Percentiles rank a stretch among this genome's conserved stretches.
These are phyloP conservation scores for Delphinus delphis DNA, from an alignment of 2,113 vertebrate genomes.

Conservation along the genomic window DNA sequence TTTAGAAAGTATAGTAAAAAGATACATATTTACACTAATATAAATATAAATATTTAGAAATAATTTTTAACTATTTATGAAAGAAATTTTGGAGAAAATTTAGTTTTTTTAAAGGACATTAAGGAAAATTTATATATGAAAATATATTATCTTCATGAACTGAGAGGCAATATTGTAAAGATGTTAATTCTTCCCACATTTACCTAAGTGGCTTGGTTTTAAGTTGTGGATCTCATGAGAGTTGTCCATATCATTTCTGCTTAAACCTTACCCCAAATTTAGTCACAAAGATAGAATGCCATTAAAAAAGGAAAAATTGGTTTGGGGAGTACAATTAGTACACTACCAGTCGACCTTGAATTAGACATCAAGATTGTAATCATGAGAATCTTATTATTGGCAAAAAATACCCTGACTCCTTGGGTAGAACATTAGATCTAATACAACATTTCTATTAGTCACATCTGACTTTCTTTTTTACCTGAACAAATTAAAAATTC, in stretches of 20 bases:
- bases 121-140: not conserved
- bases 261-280: not conserved
- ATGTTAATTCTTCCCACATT: not conserved
- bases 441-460: not conserved
- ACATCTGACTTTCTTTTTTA: not conserved
- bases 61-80: not conserved
- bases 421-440: not conserved
- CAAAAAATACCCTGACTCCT: not conserved
- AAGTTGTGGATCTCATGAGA: not conserved
- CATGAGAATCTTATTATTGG: not conserved
- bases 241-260: not conserved
- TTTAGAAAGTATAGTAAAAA: not conserved
- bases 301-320: not conserved
- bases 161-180: not conserved
- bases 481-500: not conserved
- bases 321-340: not conserved
- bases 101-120: not conserved
- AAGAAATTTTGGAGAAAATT: not conserved
- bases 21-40: not conserved
- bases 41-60: not conserved
- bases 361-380: not conserved
- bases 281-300: not conserved
- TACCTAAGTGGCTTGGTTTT: not conserved
- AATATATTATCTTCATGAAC: not conserved
- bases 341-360: not conserved